phyloP scores from a whole-genome alignment of 2,888 invertebrate species.

The Pyrgus malvae region DNA sequence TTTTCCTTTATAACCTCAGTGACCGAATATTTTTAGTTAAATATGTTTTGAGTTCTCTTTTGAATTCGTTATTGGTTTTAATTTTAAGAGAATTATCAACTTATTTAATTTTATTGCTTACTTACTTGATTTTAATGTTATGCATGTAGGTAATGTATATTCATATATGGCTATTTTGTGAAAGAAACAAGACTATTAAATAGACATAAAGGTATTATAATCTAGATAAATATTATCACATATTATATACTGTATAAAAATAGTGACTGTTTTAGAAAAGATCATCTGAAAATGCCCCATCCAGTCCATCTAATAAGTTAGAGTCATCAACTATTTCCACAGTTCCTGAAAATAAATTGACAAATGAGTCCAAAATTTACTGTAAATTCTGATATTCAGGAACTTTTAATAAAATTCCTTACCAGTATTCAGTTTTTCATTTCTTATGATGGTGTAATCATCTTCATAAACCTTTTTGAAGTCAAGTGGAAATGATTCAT shows the following conservation, averaged over 20 bases:
- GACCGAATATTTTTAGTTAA: no score
- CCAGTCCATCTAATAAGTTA: conserved; percentile 60
- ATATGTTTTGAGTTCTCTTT: no score
- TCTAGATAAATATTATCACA: background rate
- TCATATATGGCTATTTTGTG: no score
- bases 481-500: conserved; percentile 51
- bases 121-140: no score
- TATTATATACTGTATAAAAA: background rate
- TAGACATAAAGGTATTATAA: background rate
- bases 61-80: no score
- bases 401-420: conserved; percentile 24
- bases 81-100: no score
- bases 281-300: conserved; percentile 66
- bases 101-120: no score
- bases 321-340: conserved; percentile 39
- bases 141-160: no score
- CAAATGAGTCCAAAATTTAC: no score
- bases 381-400: no score
- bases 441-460: conserved; percentile 61
- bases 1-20: no score
- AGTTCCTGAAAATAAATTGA: conserved; percentile 48
- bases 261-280: conserved; percentile 32
- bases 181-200: no score
- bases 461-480: conserved; percentile 53
- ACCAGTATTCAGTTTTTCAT: conserved; percentile 51